These are phyloP conservation scores for Bathybates hornii DNA, from an alignment of 2,113 vertebrate genomes.

Conservation along the genomic window DNA sequence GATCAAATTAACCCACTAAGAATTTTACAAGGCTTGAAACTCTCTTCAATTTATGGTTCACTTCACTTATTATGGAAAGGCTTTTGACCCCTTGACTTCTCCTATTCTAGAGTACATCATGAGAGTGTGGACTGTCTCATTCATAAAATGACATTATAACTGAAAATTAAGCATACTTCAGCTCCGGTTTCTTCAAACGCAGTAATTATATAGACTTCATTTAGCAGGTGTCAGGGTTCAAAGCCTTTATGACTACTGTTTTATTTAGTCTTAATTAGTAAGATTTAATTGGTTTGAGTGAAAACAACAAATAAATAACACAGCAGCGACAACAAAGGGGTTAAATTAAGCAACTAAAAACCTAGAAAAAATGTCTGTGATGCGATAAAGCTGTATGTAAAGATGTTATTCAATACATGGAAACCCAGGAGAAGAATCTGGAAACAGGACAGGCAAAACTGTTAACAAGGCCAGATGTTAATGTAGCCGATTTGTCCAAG, in stretches of 20 bases:
- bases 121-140: not conserved
- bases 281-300: not conserved
- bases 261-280: not conserved
- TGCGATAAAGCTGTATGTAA: not conserved
- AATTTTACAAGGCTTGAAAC: not conserved
- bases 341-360: not conserved
- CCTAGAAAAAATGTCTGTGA: not conserved
- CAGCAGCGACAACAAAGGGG: not conserved
- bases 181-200: not conserved
- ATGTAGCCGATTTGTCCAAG: not conserved
- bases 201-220: not conserved
- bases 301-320: not conserved
- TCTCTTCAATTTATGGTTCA: not conserved
- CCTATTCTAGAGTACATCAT: not conserved
- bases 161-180: not conserved
- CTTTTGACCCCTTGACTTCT: not conserved
- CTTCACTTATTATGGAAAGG: not conserved
- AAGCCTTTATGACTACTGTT: not conserved
- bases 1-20: conserved; percentile 13
- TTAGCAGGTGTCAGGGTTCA: not conserved
- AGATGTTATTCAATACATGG: not conserved
- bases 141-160: not conserved
- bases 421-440: not conserved
- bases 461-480: not conserved
- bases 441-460: not conserved